Conservation (phyloP, 2,113 vertebrate species). For the Pseudopodoces humilis region DNA sequence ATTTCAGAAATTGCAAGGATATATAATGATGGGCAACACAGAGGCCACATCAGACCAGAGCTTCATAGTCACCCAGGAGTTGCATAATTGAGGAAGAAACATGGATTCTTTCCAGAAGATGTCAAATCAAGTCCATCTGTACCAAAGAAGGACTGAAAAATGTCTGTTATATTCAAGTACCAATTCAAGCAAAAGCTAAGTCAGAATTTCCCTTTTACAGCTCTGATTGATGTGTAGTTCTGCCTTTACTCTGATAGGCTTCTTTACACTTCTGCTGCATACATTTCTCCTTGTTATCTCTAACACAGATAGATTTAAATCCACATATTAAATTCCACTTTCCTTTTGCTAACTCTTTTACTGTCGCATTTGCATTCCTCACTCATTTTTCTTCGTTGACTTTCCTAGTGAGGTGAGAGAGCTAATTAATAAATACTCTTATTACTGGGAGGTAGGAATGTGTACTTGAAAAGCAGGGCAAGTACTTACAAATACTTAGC, state of each 20-base stretch:
- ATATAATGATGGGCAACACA: not conserved
- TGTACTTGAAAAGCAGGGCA: not conserved
- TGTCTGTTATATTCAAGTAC: not conserved
- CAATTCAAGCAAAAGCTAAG: not conserved
- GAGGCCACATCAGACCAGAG: conserved; percentile 8
- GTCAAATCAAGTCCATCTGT: conserved; percentile 38
- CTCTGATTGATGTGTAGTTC: not conserved
- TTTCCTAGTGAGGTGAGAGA: not conserved
- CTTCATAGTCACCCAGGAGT: conserved; percentile 13
- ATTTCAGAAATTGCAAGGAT: conserved; percentile 25
- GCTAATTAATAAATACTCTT: not conserved
- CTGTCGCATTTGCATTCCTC: not conserved
- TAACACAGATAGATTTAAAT: not conserved
- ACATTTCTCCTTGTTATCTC: not conserved
- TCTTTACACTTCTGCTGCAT: not conserved
- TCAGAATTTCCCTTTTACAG: not conserved
- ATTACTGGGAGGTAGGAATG: not conserved
- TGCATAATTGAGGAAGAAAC: not conserved
- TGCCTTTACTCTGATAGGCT: not conserved
- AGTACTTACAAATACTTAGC: not conserved
- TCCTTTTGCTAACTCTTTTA: not conserved
- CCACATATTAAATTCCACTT: not conserved
- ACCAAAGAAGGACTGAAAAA: not conserved
- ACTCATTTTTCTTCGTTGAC: not conserved
- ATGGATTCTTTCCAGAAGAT: conserved; percentile 45